Evolutionary conservation across 2,797 vertebrate genomes (phyloP).

Genomic region (Arctocebus calabarensis): DNA sequence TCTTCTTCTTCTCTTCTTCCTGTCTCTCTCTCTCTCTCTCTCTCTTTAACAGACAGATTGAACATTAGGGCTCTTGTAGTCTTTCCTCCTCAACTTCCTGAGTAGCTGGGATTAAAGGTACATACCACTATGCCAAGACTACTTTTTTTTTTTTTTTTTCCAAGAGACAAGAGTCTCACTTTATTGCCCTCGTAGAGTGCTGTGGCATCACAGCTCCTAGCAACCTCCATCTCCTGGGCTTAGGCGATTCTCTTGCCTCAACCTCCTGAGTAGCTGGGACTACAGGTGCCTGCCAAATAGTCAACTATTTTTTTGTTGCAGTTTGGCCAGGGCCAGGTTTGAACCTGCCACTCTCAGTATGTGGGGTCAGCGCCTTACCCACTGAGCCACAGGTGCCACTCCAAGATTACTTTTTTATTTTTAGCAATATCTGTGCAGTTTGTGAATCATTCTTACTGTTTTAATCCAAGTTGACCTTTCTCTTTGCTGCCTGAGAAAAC

Average conservation of each 20-base stretch:
- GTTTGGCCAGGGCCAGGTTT: no score
- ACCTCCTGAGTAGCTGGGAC: no score
- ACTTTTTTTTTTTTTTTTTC: constrained; percentile 70
- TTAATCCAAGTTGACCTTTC: constrained; percentile 26
- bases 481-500: constrained; percentile 41
- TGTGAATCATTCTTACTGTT: constrained; percentile 39
- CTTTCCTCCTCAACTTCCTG: neutral
- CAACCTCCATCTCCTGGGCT: no score
- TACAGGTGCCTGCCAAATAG: no score
- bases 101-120: neutral
- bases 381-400: no score
- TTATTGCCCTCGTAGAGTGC: no score
- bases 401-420: constrained; percentile 47
- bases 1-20: no score
- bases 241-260: no score
- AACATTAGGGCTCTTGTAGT: neutral
- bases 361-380: no score
- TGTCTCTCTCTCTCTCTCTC: accelerated
- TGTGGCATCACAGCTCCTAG: no score
- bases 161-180: neutral
- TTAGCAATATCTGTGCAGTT: constrained; percentile 58
- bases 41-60: neutral
- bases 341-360: no score
- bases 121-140: neutral
- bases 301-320: no score